Conservation (phyloP, 2,888 invertebrate genomes). For the Dinocampus coccinellae region DNA sequence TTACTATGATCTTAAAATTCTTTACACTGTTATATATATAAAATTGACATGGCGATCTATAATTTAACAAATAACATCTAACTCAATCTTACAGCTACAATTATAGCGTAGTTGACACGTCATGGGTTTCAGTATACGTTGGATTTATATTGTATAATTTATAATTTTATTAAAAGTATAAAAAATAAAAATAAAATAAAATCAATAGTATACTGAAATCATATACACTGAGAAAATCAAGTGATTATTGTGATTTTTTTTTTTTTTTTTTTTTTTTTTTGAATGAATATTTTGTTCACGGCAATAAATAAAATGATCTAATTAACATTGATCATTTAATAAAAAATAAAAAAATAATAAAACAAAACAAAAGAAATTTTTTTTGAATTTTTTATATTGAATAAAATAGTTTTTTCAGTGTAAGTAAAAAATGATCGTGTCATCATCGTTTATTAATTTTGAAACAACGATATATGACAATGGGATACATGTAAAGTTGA, state of each 20-base stretch:
- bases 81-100: constrained; percentile 20
- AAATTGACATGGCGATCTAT: constrained; percentile 17
- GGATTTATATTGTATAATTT: no score
- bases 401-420: not conserved
- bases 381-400: no score
- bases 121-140: not conserved
- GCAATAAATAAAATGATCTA: no score
- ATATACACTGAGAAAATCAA: not conserved
- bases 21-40: not conserved
- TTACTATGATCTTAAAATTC: not conserved
- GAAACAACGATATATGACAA: not conserved
- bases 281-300: no score
- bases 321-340: no score
- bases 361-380: no score
- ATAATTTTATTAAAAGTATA: no score
- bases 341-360: no score
- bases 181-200: not conserved
- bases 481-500: not conserved
- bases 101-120: constrained; percentile 13
- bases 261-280: no score
- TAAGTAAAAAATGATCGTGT: not conserved
- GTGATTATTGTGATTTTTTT: no score
- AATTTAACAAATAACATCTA: constrained; percentile 14
- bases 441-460: not conserved
- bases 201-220: not conserved